A percentile compares a stretch with the other conserved stretches of the same genome.
Conservation (phyloP, 2,888 invertebrate genomes). For the Anoncus sp. region DNA sequence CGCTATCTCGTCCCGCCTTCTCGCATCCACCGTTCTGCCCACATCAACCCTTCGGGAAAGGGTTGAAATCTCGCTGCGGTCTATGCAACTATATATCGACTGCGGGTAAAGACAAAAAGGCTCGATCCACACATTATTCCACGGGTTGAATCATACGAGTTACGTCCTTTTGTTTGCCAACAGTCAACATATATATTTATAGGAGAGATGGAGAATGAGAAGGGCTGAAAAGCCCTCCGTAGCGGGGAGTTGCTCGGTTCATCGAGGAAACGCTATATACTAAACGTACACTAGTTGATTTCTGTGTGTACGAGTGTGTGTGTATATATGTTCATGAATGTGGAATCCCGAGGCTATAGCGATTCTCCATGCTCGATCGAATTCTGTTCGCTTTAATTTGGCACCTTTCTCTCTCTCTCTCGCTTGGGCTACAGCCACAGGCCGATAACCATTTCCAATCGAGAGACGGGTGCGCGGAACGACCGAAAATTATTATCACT, state of each 20-base stretch:
- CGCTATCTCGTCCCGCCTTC: constrained; percentile 51
- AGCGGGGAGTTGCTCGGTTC: too few species aligned
- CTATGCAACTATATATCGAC: not conserved
- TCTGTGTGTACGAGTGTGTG: not conserved
- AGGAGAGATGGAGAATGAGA: not conserved
- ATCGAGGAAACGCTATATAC: constrained; percentile 32
- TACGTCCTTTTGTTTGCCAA: not conserved
- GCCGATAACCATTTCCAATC: constrained; percentile 39
- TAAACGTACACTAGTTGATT: constrained; percentile 6
- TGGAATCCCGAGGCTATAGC: constrained; percentile 55
- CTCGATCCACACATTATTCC: not conserved
- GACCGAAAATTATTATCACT: constrained; percentile 41
- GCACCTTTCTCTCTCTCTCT: constrained; percentile 22
- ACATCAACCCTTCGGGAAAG: constrained; percentile 48
- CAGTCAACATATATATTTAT: not conserved
- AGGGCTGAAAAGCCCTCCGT: too few species aligned
- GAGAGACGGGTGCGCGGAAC: not conserved
- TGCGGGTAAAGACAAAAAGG: constrained; percentile 8
- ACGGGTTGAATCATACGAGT: not conserved
- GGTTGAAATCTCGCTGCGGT: constrained; percentile 46
- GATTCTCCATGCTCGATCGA: constrained; percentile 53
- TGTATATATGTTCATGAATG: constrained; percentile 11
- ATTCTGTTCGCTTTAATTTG: constrained; percentile 46
- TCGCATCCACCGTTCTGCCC: constrained; percentile 35
- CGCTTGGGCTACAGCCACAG: not conserved